These are phyloP conservation scores for Tragelaphus oryx DNA, from an alignment of 2,797 vertebrate genomes.

Conservation along the genomic window DNA sequence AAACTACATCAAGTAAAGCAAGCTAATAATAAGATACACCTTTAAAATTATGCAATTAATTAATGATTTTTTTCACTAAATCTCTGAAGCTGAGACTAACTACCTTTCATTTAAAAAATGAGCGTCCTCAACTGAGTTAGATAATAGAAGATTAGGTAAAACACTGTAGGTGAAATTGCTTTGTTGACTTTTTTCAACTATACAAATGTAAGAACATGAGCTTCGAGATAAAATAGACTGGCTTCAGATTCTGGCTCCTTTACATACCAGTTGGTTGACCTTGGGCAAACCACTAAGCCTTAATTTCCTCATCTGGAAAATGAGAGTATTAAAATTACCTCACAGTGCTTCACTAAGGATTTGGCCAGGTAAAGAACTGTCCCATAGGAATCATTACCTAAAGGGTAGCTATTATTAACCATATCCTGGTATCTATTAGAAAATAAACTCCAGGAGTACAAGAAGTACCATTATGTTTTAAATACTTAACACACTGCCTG, in stretches of 20 bases:
- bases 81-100: slow-evolving; percentile 18
- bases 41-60: background rate
- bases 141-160: background rate
- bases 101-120: background rate
- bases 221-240: background rate
- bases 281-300: background rate
- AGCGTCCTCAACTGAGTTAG: background rate
- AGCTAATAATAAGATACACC: background rate
- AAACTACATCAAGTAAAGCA: background rate
- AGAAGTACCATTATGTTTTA: background rate
- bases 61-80: background rate
- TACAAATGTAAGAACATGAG: background rate
- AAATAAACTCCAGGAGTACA: background rate
- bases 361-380: background rate
- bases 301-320: background rate
- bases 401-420: background rate
- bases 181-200: background rate
- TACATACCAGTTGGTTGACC: background rate
- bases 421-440: background rate
- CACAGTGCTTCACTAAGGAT: background rate
- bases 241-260: background rate
- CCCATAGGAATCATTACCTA: background rate
- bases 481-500: background rate
- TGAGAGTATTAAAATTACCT: background rate
- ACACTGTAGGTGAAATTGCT: background rate